Base-by-base conservation (phyloP, 2,888 invertebrate species). In the Oligia strigilis region DNA sequence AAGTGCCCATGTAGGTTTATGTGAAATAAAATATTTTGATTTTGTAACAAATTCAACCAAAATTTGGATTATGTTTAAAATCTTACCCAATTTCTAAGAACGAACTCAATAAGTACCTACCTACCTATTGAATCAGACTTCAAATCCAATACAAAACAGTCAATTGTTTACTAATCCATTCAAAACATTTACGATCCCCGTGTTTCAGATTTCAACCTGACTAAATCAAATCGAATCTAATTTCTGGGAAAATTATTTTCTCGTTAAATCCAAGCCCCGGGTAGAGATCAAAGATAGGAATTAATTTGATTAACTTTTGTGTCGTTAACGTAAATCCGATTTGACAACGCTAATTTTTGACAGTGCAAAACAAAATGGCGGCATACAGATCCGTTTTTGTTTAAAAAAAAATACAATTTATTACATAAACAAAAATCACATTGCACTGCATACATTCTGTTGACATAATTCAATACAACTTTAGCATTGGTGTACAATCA, bases 241-340 rank as follows among this genome's bases (percentile, higher is more conserved):
- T 87, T 88, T 87, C 85, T 77, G 85, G 72, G 36, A 71, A 75
- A 87, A 90, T 90, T 84, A 84, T 87, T 89, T 90, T 82, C 87
- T 90, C 87, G 87, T 92, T 89, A 87, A 88, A 83, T 86, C 85
- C 80, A 82, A 82, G 90, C 84, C 86, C 52, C 78, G 55, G 83
- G 86, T 83, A 73, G 78, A 88, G 90, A 91, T 92, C 92, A 91
- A 92, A 93, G 89, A 82, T 83, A 76, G 83, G 87, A 86, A 88
- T 86, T 90, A 86, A 91, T 90, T 92, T 86, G 91, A 92, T 93
- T 92, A 92, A 91, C 90, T 91, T 91, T 90, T 88, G 87, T 89
- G 80, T 87, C 83, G 86, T 82, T 84, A 78, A 81, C 70, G 74
- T 88, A 78, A 84, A 77, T 72, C 78, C 75, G 81, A 86, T 83